These are phyloP conservation scores for Nemopilema nomurai DNA, from an alignment of 30 jellyfish, hydroid and myxozoan species.

Conservation along the genomic window DNA sequence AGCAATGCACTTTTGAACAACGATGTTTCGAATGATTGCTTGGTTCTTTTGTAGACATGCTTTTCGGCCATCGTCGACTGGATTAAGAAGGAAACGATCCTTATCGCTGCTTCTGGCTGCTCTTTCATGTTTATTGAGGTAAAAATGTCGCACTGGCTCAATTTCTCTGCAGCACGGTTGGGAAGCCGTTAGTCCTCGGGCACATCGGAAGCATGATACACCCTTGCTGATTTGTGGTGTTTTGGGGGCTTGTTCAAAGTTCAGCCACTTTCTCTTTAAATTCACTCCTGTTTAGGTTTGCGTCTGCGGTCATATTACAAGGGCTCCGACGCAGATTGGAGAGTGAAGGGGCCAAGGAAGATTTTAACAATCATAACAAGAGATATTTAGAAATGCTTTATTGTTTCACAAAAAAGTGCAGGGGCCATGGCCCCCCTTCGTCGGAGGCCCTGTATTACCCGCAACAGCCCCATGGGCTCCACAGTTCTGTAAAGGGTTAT, in stretches of 20 bases:
- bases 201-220: too few relatives aligned
- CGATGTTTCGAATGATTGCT: background rate
- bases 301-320: too few relatives aligned
- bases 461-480: too few relatives aligned
- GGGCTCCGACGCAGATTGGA: background rate
- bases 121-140: slow-evolving; percentile 9
- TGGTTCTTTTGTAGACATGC: slow-evolving; percentile 6
- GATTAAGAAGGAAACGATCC: background rate
- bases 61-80: background rate
- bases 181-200: too few relatives aligned
- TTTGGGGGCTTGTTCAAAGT: too few relatives aligned
- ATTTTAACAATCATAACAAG: background rate
- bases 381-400: background rate
- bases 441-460: background rate
- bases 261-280: too few relatives aligned
- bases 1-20: background rate
- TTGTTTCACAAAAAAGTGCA: background rate
- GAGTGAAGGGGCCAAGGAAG: background rate
- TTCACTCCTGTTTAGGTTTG: too few relatives aligned
- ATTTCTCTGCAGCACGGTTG: too few relatives aligned
- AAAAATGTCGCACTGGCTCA: background rate
- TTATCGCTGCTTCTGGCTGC: slow-evolving; percentile 10
- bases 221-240: too few relatives aligned
- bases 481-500: too few relatives aligned
- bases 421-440: background rate